Conservation (phyloP, 2,888 invertebrate species). For the Stenurella melanura region DNA sequence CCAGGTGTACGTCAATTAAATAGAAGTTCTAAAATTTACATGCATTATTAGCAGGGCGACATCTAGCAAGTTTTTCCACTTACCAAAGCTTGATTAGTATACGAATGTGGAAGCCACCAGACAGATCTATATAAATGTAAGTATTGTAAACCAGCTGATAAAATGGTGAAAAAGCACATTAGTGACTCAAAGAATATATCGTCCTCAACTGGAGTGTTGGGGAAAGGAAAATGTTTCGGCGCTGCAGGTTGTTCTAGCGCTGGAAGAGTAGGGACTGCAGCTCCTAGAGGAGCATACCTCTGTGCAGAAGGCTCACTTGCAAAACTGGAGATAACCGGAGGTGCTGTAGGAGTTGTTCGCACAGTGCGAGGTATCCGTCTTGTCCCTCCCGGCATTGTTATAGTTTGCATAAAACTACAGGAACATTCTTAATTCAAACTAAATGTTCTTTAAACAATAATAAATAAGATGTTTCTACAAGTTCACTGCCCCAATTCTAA, state of each 20-base stretch:
- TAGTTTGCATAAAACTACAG: neutral
- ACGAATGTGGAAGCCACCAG: conserved; percentile 98
- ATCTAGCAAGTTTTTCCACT: conserved; percentile 59
- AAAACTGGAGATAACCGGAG: conserved; percentile 63
- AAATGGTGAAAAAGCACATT: conserved; percentile 86
- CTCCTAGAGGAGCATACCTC: conserved; percentile 65
- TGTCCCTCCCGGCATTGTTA: conserved; percentile 59
- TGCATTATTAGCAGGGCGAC: neutral
- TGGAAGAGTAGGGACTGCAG: conserved; percentile 65
- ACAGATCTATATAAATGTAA: conserved; percentile 95
- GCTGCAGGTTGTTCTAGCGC: conserved; percentile 74
- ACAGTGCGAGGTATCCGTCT: conserved; percentile 64
- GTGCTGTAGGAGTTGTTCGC: conserved; percentile 56
- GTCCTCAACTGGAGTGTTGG: conserved; percentile 85
- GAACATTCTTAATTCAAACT: neutral
- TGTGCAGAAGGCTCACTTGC: conserved; percentile 62
- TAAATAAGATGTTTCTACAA: too few species aligned
- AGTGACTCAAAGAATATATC: conserved; percentile 90
- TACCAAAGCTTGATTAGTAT: conserved; percentile 92
- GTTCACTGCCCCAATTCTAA: too few species aligned
- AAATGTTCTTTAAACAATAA: neutral
- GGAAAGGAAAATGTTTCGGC: conserved; percentile 89
- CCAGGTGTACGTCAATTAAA: conserved; percentile 91
- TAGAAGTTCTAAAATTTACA: conserved; percentile 89
- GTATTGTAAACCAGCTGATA: conserved; percentile 91